phyloP scores from a whole-genome alignment of 92 coral and sea anemone species.

The Palythoa caribaeorum region DNA sequence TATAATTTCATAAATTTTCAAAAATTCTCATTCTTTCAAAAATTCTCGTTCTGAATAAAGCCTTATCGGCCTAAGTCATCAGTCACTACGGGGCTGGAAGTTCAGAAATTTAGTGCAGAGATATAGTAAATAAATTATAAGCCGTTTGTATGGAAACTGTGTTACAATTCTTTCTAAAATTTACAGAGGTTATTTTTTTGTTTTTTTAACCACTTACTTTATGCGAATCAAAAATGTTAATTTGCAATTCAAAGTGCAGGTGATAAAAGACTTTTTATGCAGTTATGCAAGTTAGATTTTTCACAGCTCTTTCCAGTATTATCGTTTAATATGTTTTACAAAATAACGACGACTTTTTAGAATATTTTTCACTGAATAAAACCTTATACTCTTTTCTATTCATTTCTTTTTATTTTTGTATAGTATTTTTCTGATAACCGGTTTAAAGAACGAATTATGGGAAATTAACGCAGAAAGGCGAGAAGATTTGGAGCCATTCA shows the following conservation, averaged over 20 bases:
- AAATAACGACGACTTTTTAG: neutral
- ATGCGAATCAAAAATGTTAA: conserved; percentile 28
- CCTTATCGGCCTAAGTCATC: neutral
- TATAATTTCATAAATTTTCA: neutral
- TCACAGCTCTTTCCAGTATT: neutral
- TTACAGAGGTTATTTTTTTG: neutral
- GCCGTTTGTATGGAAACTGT: neutral
- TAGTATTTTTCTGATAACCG: neutral
- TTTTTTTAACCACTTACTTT: neutral
- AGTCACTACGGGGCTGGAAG: neutral
- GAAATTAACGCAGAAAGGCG: neutral
- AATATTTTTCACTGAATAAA: neutral
- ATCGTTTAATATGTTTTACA: neutral
- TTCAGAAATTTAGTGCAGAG: neutral
- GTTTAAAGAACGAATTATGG: neutral
- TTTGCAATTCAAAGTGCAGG: neutral
- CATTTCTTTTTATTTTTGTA: neutral
- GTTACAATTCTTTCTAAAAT: neutral
- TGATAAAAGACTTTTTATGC: neutral
- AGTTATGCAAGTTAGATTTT: neutral
- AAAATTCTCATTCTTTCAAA: neutral
- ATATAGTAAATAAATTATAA: neutral
- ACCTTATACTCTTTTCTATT: neutral
- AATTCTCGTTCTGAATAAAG: neutral
- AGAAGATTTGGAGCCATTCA: neutral